Conservation (phyloP, 1,140 invertebrate genomes). For the Caenorhabditis elegans region DNA sequence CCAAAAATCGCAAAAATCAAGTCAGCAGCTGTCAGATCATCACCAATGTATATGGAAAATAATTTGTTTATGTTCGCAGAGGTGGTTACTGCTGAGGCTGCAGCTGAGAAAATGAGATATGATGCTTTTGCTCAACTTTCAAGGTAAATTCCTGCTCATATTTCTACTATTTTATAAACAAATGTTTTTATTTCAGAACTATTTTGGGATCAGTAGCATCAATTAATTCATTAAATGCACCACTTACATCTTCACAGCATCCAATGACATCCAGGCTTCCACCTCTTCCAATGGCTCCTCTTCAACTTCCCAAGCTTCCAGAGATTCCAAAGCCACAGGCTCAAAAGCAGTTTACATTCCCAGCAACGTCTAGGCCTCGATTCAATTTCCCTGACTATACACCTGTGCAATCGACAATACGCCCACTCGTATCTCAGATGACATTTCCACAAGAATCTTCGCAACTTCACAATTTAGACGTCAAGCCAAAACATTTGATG, state of each 20-base stretch:
- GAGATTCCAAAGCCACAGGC: background rate
- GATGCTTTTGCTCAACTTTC: background rate
- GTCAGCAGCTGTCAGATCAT: background rate
- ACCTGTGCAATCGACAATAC: background rate
- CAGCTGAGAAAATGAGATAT: background rate
- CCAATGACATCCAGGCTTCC: background rate
- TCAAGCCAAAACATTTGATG: background rate
- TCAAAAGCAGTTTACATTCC: background rate
- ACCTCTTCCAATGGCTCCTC: background rate
- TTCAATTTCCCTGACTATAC: background rate
- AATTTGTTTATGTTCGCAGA: slow-evolving; percentile 42
- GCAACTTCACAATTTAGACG: too few species aligned
- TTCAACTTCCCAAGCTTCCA: background rate
- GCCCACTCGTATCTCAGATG: background rate
- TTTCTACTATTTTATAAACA: too few species aligned
- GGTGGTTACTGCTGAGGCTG: slow-evolving; percentile 12
- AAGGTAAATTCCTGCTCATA: background rate
- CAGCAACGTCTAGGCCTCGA: background rate
- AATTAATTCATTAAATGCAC: background rate
- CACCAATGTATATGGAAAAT: background rate
- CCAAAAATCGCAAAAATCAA: slow-evolving; percentile 34
- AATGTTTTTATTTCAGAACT: background rate
- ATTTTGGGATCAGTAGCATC: background rate
- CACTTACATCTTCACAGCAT: background rate
- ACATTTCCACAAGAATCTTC: background rate